phyloP scores from a whole-genome alignment of 2,113 vertebrate species.

The Phalacrocorax aristotelis region DNA sequence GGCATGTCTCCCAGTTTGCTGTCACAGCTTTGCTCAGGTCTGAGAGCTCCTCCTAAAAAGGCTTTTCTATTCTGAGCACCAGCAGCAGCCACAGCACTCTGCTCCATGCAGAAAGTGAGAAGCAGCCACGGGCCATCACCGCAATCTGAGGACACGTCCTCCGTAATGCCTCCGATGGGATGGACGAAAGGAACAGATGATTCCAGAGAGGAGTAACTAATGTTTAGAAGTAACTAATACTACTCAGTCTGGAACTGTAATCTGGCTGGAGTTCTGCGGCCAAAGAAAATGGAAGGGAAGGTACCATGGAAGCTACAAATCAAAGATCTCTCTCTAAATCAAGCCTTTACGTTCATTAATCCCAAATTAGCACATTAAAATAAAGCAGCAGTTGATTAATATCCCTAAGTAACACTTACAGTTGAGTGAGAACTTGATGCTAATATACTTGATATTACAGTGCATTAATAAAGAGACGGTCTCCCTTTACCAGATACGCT shows the following conservation, averaged over 20 bases:
- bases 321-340: slow-evolving; percentile 38
- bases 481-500: neutral
- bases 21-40: neutral
- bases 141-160: rapidly evolving
- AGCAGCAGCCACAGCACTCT: neutral
- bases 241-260: neutral
- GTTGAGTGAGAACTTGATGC: slow-evolving; percentile 16
- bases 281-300: neutral
- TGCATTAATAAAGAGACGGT: neutral
- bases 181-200: neutral
- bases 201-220: neutral
- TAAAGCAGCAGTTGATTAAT: slow-evolving; percentile 61
- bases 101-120: neutral
- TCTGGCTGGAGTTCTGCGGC: neutral
- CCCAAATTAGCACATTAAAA: slow-evolving; percentile 50
- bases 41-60: neutral
- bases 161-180: rapidly evolving
- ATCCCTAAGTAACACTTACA: slow-evolving; percentile 24
- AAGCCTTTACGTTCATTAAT: slow-evolving; percentile 53
- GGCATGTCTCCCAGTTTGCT: neutral
- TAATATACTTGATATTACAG: slow-evolving; percentile 28
- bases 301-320: slow-evolving; percentile 24
- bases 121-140: too few species aligned
- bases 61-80: neutral
- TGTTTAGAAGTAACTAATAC: neutral